phyloP scores from a whole-genome alignment of 2,888 invertebrate genomes.

The Aromia moschata region DNA sequence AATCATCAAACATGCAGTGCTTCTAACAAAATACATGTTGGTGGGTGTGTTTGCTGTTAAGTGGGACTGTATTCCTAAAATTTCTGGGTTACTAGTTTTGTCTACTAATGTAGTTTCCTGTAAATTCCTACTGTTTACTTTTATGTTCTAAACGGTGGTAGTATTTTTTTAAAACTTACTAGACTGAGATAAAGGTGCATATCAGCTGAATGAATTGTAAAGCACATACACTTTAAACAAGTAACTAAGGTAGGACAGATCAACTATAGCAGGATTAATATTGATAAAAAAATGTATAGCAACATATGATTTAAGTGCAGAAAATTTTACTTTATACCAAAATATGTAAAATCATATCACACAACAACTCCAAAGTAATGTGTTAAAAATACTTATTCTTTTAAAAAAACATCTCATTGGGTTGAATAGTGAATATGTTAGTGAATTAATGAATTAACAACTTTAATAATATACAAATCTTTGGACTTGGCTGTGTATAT shows the following conservation, averaged over 20 bases:
- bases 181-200: neutral
- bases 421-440: too few species aligned
- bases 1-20: constrained; percentile 17
- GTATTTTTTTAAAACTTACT: neutral
- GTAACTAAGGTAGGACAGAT: neutral
- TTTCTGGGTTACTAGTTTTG: too few species aligned
- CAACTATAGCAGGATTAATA: neutral
- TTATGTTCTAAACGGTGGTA: neutral
- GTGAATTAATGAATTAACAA: too few species aligned
- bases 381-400: too few species aligned
- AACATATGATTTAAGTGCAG: neutral
- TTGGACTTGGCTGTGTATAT: too few species aligned
- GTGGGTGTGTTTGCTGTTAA: neutral
- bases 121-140: too few species aligned
- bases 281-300: neutral
- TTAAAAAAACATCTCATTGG: too few species aligned
- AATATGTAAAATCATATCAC: neutral
- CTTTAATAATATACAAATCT: too few species aligned
- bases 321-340: constrained; percentile 9
- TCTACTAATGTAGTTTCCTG: too few species aligned
- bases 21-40: neutral
- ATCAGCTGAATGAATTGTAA: neutral
- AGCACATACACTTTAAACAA: neutral
- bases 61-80: neutral
- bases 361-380: too few species aligned